Conservation (phyloP, 1,140 invertebrate genomes). For the Drosophila obscura region DNA sequence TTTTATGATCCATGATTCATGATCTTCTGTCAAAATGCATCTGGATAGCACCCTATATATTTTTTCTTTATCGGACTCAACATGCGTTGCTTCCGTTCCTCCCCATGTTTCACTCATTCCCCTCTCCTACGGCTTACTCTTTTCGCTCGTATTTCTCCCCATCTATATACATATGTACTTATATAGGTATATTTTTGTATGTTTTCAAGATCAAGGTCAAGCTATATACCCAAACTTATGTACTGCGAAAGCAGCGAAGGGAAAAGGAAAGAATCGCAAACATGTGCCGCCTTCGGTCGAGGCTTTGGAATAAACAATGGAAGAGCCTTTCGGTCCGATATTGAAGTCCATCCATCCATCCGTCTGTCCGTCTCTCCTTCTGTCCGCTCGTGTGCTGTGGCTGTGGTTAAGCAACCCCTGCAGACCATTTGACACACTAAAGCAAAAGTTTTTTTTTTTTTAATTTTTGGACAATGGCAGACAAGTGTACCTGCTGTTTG, state of each 20-base stretch:
- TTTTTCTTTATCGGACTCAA: background rate
- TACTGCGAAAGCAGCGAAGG: constrained; percentile 34
- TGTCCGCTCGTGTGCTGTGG: background rate
- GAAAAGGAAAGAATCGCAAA: constrained; percentile 49
- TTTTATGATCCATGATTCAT: too few species aligned
- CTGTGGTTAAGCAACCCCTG: constrained; percentile 58
- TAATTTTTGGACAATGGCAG: constrained; percentile 58
- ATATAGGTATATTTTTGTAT: constrained; percentile 11
- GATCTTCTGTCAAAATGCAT: too few species aligned
- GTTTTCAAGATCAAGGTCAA: constrained; percentile 79
- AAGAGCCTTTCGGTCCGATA: constrained; percentile 18
- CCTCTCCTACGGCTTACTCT: constrained; percentile 17
- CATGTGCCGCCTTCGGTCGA: constrained; percentile 54
- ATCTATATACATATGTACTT: background rate
- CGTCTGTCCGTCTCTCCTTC: background rate
- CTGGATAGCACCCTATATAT: constrained; percentile 10
- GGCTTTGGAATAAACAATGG: constrained; percentile 60
- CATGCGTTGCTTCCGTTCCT: background rate
- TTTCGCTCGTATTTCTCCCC: constrained; percentile 12
- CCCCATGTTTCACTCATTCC: constrained; percentile 16
- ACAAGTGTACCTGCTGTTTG: constrained; percentile 75
- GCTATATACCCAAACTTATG: constrained; percentile 52
- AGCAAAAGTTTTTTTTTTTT: constrained; percentile 22
- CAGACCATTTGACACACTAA: constrained; percentile 79
- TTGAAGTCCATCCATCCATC: constrained; percentile 3